Base-by-base conservation (phyloP, 2,797 vertebrate genomes). In the Luscinia megarhynchos region DNA sequence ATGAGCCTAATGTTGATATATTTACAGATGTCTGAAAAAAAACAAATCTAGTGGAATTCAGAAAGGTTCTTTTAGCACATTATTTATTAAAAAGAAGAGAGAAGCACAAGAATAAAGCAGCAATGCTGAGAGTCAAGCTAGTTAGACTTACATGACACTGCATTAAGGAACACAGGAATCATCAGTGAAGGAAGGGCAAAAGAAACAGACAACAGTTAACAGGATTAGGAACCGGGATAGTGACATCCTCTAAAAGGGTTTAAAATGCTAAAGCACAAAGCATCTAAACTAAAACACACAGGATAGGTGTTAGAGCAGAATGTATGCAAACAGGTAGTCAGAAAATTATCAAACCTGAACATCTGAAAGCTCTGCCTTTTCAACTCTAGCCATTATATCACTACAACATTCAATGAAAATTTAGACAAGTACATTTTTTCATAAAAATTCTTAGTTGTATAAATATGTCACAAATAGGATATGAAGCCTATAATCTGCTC, bases 111-210 rank as follows among this genome's bases (percentile, higher is more conserved):
- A 94, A 86, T 78, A 95, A 96, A 96, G 91, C 85, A 91, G 92
- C 92, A 97, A 97, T 94, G 93, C 69, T 61, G 94, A 97, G 97
- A 97, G 96, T 62, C 95, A 92, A 96, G 96, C 97, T 98, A 97
- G 97, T 98, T 98, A 98, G 98, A 99, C 99, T 99, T 99, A 99
- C 99, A 99, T 99, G 99, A 99, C 96, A 99, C 99, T 99, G 99
- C 98, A 98, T 98, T 98, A 98, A 98, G 99, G 99, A 98, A 99
- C 98, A 99, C 98, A 76, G 98, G 98, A 98, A 97, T 98, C 98
- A 97, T 83, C 98, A 98, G 97, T 98, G 98, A 98, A 98, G 98
- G 98, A 97, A 98, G 96, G 97, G 97, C 97, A 97, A 98, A 98
- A 98, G 97, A 98, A 98, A 98, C 97, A 98, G 97, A 98, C 97